Percentiles rank a stretch among this genome's conserved stretches.
Evolutionary conservation across 2,113 vertebrate genomes (phyloP).

Genomic region (Melanerpes aurifrons): DNA sequence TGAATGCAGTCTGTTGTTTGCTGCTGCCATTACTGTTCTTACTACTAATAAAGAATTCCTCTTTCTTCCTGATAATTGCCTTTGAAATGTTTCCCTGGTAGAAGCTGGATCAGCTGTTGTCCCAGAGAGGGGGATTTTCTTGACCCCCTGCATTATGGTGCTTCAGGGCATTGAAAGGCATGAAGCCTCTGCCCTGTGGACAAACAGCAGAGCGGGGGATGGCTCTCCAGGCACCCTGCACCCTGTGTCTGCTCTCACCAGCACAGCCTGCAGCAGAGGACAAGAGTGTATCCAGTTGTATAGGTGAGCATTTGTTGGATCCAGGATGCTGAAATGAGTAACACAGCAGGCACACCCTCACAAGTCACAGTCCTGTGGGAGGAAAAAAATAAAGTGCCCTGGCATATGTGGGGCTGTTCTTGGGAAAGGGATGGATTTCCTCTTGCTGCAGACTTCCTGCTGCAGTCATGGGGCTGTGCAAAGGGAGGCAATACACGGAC

Average conservation of each 20-base stretch:
- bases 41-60: background rate
- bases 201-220: background rate
- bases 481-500: background rate
- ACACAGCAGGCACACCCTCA: background rate
- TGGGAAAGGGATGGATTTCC: constrained; percentile 24
- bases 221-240: background rate
- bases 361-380: background rate
- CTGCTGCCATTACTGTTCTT: background rate
- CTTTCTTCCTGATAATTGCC: background rate
- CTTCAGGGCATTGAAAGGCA: background rate
- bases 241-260: background rate
- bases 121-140: background rate
- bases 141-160: background rate
- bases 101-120: background rate
- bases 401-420: background rate
- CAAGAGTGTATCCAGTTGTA: background rate
- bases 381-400: background rate
- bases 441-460: constrained; percentile 43
- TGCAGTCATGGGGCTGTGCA: background rate
- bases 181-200: background rate
- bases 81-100: background rate
- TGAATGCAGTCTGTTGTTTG: background rate
- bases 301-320: background rate
- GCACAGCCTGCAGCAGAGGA: background rate
- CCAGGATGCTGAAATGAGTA: background rate